Evolutionary conservation across 2,113 vertebrate species (phyloP).

Genomic region (Notothenia rossii): DNA sequence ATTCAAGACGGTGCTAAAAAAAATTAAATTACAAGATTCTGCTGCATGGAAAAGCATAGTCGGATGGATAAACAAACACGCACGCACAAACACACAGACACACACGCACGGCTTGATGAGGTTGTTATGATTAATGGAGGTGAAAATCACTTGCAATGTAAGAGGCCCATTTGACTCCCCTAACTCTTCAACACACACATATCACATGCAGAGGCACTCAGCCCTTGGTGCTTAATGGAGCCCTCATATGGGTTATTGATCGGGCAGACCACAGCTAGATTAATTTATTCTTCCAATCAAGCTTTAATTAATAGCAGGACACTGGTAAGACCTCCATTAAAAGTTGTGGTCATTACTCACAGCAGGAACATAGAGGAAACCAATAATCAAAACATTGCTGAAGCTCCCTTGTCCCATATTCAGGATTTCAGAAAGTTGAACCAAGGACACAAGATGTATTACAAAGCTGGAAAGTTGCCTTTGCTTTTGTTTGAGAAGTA

Average conservation of each 20-base stretch:
- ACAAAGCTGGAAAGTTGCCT: neutral
- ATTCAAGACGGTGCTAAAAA: slow-evolving; percentile 15
- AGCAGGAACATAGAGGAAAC: slow-evolving; percentile 61
- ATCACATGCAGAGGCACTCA: slow-evolving; percentile 64
- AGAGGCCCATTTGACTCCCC: slow-evolving; percentile 65
- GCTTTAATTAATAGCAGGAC: slow-evolving; percentile 86
- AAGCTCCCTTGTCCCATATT: slow-evolving; percentile 52
- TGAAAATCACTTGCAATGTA: slow-evolving; percentile 79
- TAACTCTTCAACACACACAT: slow-evolving; percentile 62
- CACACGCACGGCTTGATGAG: slow-evolving; percentile 58
- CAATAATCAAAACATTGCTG: slow-evolving; percentile 74
- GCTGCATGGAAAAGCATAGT: neutral
- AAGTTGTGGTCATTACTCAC: slow-evolving; percentile 79
- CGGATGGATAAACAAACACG: slow-evolving; percentile 28
- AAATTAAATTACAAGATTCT: slow-evolving; percentile 5
- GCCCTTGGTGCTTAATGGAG: slow-evolving; percentile 79
- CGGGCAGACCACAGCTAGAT: slow-evolving; percentile 78
- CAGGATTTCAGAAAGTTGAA: slow-evolving; percentile 1
- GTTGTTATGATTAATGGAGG: slow-evolving; percentile 83
- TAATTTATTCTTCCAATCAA: slow-evolving; percentile 87
- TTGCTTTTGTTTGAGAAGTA: neutral
- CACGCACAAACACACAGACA: slow-evolving; percentile 1
- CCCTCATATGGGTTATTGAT: slow-evolving; percentile 85
- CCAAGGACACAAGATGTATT: slow-evolving; percentile 28
- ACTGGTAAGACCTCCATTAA: slow-evolving; percentile 80